Base-by-base conservation (phyloP, 2,113 vertebrate species). In the Uria lomvia region DNA sequence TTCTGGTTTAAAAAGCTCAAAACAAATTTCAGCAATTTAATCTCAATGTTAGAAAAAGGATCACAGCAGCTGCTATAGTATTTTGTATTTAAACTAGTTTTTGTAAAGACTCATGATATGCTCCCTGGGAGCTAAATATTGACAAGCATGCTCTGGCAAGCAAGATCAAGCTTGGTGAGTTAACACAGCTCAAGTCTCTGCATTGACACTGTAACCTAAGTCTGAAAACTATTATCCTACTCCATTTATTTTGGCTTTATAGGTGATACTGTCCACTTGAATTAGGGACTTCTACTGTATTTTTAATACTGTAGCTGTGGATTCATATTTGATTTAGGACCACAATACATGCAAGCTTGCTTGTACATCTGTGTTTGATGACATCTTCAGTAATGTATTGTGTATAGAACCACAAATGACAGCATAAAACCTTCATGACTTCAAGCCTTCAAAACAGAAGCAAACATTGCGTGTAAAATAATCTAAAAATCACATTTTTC, bases 121-220 rank as follows among this genome's bases (percentile, higher is more conserved):
- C 95, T 98, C 96, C 77, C 90, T 92, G 92, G 97, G 96, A 98
- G 62, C 97, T 98, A 91, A 98, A 98, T 98, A 98, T 98, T 98
- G 98, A 98, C 98, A 97, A 98, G 96, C 98, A 98, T 98, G 98
- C 96, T 97, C 96, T 93, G 95, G 97, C 97, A 98, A 98, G 97
- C 97, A 95, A 98, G 97, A 98, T 98, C 97, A 98, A 98, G 98
- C 98, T 98, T 97, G 97, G 93, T 96, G 96, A 98, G 97, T 98
- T 98, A 98, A 94, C 92, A 94, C 90, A 96, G 96, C 97, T 97
- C 98, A 91, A 95, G 94, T 96, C 94, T 96, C 81, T 94, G 80
- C 71, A 60, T 55, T 98, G 97, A 98, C 97, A 97, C 87, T 90
- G 66, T 96, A 98, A 98, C 97, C 97, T 79, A 96, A 93, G 60